Evolutionary conservation across 2,888 invertebrate genomes (phyloP), one percentile per base, ranked within the genome.

Genomic region (Orthonevra nobilis): DNA sequence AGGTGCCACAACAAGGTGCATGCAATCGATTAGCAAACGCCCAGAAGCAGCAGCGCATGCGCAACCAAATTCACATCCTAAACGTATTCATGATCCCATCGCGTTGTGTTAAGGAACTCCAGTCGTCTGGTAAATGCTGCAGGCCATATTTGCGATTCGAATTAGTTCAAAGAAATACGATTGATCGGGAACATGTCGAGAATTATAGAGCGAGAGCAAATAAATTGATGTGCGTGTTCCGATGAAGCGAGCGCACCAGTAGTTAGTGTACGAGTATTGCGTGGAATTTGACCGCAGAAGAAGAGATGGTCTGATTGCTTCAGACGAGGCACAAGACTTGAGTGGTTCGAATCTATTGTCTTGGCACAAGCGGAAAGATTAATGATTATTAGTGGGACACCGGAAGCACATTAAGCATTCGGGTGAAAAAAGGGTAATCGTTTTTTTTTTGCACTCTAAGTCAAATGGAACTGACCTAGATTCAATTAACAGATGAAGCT

Each of bases 1-100:
- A 73, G 79, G 79, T 79, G 79, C 79, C 68, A 79, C 61, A 73
- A 79, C 79, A 79, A 79, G 79, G 79, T 79, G 79, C 79, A 79
- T 68, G 48, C 79, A 79, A 73, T 79, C 79, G 79, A 79, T 79
- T 79, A 79, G 73, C 73, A 40, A 56, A 73, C 73, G 79, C 79
- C 79, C 79, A 79, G 73, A 46, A 79, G 79, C 72, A 60, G 12
- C 40, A 14, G 52, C 36, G 26, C 30, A 44, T 9, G 23, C 46
- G 12, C 20, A 48, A 54, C 64, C 36, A 60, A 28, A 44, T 28
- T 26, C 52, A 32, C 63, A 61, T 79, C 66, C 60, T 72, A 50
- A 12, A 30, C 52, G 32, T 40, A 42, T 40, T 54, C 10, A 64
- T 60, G 77, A 79, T 79, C 7, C 19, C 40, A 79, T 72, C 77